phyloP scores from a whole-genome alignment of 2,113 vertebrate species.

The Dasyornis broadbenti region DNA sequence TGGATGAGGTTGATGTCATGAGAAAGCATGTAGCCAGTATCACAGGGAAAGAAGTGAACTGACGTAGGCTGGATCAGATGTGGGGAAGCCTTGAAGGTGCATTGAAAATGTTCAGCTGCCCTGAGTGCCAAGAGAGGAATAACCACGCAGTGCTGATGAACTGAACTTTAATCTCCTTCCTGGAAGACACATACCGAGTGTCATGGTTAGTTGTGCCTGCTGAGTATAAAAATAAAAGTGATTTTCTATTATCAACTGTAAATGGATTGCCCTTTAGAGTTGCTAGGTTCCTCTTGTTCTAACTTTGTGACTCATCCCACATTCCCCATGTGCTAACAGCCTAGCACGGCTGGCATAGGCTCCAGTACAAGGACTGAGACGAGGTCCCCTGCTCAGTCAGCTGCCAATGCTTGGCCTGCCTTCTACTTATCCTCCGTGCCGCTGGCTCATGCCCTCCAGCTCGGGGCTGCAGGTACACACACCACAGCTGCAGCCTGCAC shows the following conservation, averaged over 20 bases:
- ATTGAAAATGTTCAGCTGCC: background rate
- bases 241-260: constrained; percentile 44
- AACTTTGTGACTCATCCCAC: constrained; percentile 6
- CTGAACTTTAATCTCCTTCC: background rate
- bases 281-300: constrained; percentile 39
- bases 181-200: background rate
- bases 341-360: background rate
- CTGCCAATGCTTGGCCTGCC: background rate
- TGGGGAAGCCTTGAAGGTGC: background rate
- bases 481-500: accelerated
- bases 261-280: constrained; percentile 37
- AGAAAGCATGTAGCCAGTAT: background rate
- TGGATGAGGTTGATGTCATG: background rate
- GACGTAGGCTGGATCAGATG: background rate
- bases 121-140: background rate
- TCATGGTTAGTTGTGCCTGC: background rate
- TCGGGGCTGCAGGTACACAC: background rate
- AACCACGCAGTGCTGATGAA: background rate
- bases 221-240: constrained; percentile 35
- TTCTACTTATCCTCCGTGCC: background rate
- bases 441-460: background rate
- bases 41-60: background rate
- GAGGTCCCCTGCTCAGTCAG: background rate
- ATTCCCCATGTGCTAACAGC: background rate
- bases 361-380: background rate